Conservation (phyloP, 2,888 invertebrate genomes). For the Athalia cordata region DNA sequence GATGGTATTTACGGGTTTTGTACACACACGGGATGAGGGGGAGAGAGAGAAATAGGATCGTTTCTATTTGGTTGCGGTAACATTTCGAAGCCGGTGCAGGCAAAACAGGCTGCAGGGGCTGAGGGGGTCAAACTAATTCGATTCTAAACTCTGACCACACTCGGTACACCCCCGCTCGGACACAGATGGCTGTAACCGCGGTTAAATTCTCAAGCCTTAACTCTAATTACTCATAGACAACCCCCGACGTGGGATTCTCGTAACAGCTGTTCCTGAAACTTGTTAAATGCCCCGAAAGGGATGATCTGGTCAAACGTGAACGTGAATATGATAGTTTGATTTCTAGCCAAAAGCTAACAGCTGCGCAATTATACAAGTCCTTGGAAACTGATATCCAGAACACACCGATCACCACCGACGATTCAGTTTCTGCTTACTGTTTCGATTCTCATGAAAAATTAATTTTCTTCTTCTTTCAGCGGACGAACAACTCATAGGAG, state of each 20-base stretch:
- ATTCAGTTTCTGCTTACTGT: too few relatives aligned
- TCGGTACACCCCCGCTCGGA: constrained; percentile 64
- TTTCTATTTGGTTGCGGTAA: constrained; percentile 51
- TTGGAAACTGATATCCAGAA: neutral
- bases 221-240: constrained; percentile 74
- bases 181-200: constrained; percentile 73
- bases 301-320: constrained; percentile 45
- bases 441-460: too few relatives aligned
- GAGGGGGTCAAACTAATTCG: constrained; percentile 73
- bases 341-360: neutral
- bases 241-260: constrained; percentile 64
- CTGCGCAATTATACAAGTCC: neutral
- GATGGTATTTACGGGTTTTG: constrained; percentile 2
- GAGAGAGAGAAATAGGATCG: constrained; percentile 49
- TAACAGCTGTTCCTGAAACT: constrained; percentile 72
- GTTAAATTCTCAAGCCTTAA: constrained; percentile 73
- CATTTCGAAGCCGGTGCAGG: constrained; percentile 49
- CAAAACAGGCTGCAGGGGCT: constrained; percentile 56
- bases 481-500: neutral
- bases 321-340: constrained; percentile 44
- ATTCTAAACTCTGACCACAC: constrained; percentile 73
- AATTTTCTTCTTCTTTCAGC: constrained; percentile 3
- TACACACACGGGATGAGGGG: constrained; percentile 59
- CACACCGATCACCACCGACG: too few relatives aligned
- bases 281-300: constrained; percentile 61